Evolutionary conservation across 2,888 invertebrate species (phyloP).

Genomic region (Eupithecia centaureata): DNA sequence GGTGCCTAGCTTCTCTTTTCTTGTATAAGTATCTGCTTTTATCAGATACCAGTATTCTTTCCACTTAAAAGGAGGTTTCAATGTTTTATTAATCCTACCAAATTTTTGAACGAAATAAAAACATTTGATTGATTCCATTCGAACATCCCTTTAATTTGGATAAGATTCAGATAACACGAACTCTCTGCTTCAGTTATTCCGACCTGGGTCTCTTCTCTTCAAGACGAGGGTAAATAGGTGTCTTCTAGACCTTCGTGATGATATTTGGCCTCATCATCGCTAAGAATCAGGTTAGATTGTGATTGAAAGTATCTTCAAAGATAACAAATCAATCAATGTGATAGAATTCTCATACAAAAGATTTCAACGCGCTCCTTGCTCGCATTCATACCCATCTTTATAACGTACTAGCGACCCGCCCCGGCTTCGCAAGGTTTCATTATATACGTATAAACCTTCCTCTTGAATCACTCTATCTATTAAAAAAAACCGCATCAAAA

Average conservation of each 20-base stretch:
- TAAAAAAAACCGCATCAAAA: too few relatives aligned
- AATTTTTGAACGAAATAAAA: too few relatives aligned
- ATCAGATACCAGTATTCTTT: too few relatives aligned
- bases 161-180: background rate
- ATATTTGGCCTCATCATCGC: background rate
- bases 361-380: constrained; percentile 70
- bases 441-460: too few relatives aligned
- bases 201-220: background rate
- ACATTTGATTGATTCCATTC: too few relatives aligned
- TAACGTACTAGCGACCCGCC: background rate
- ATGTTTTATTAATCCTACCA: too few relatives aligned
- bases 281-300: background rate
- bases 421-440: too few relatives aligned
- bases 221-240: background rate
- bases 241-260: background rate
- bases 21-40: too few relatives aligned
- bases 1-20: too few relatives aligned
- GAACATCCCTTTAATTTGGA: background rate
- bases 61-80: too few relatives aligned
- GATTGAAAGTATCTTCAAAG: background rate
- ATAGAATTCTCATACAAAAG: constrained; percentile 68
- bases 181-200: background rate
- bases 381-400: background rate
- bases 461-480: too few relatives aligned
- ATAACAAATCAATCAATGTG: background rate